These are phyloP conservation scores for Oxyura jamaicensis DNA, from an alignment of 2,113 vertebrate genomes.

Conservation along the genomic window DNA sequence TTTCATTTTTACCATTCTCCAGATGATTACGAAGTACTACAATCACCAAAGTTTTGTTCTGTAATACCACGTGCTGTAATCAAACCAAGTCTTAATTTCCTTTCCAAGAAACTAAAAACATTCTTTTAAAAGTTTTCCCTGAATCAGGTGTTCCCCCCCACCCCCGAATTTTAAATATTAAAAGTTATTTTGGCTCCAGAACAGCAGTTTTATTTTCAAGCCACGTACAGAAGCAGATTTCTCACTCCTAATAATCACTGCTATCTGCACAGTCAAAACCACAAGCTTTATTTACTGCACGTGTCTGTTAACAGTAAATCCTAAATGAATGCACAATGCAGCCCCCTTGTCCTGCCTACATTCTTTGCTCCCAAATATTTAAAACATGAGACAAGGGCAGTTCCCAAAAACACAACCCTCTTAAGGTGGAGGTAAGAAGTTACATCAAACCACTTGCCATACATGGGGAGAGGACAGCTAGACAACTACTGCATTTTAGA, in stretches of 20 bases:
- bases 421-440: no score
- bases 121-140: neutral
- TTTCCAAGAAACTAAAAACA: neutral
- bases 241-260: neutral
- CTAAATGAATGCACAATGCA: neutral
- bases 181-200: neutral
- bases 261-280: neutral
- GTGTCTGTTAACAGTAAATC: neutral
- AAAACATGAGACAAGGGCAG: rapidly evolving
- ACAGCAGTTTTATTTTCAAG: neutral
- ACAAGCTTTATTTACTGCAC: neutral
- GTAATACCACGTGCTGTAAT: neutral
- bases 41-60: neutral
- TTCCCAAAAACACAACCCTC: neutral
- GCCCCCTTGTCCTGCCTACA: neutral
- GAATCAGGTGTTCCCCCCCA: neutral
- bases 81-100: neutral
- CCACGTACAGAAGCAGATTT: neutral
- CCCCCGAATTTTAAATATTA: neutral
- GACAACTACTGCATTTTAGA: neutral
- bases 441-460: neutral
- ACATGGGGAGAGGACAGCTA: neutral
- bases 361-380: neutral
- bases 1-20: neutral
- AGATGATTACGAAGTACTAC: neutral